A percentile compares a stretch with the other conserved stretches of the same genome.
Evolutionary conservation across 2,797 vertebrate genomes (phyloP).

Genomic region (Tangara arthus): DNA sequence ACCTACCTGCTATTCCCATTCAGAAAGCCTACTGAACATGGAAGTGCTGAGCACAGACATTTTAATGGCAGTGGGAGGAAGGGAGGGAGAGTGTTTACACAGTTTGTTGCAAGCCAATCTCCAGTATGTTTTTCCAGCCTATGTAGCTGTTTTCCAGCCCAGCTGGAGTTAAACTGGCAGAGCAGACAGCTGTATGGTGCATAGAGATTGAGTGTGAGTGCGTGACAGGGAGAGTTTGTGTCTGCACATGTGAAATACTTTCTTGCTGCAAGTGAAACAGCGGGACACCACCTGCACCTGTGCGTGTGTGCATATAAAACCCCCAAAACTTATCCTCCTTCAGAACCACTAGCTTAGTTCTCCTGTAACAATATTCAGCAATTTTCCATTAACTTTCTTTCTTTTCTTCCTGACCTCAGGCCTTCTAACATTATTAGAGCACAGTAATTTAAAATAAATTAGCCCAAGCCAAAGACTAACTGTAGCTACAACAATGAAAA

Average conservation of each 20-base stretch:
- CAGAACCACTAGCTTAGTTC: neutral
- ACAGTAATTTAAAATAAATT: conserved; percentile 8
- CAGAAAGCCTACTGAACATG: neutral
- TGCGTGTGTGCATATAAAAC: accelerated
- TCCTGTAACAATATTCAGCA: neutral
- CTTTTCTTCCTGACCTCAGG: conserved; percentile 18
- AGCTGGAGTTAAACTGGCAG: neutral
- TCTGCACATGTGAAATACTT: neutral
- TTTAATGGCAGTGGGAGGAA: neutral
- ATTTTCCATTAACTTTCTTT: neutral
- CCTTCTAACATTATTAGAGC: neutral
- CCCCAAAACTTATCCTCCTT: neutral
- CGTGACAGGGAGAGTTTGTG: neutral
- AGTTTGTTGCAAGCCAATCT: neutral
- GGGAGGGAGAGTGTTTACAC: neutral
- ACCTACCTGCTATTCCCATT: neutral
- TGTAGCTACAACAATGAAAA: neutral
- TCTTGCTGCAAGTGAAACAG: neutral
- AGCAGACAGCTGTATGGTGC: neutral
- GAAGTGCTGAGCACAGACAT: neutral
- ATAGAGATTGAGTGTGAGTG: neutral
- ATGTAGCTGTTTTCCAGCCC: neutral
- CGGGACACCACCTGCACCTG: neutral
- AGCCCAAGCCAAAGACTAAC: neutral
- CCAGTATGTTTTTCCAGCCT: neutral